Percentiles rank a stretch among this genome's conserved stretches.
Conservation (phyloP, 2,888 invertebrate genomes). For the Dynastes tityus region DNA sequence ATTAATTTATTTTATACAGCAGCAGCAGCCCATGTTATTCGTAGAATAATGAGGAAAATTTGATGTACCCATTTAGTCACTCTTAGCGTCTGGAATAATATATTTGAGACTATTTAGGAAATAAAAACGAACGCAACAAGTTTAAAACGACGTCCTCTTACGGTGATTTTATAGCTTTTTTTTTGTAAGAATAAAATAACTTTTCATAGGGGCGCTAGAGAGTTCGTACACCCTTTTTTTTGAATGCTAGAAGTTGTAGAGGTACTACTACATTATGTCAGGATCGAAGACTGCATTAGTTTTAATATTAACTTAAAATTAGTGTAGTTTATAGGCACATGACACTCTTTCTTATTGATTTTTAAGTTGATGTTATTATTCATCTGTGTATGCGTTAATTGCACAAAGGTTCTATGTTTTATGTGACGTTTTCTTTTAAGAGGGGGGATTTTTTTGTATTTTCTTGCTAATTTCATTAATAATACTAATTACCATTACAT, state of each 20-base stretch:
- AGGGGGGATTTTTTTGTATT: not conserved
- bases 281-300: constrained; percentile 31
- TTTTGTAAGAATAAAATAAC: too few relatives aligned
- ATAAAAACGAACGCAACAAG: not conserved
- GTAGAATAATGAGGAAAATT: constrained; percentile 6
- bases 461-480: not conserved
- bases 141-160: not conserved
- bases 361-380: too few relatives aligned
- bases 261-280: constrained; percentile 3
- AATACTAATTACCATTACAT: too few relatives aligned
- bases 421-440: too few relatives aligned
- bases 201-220: too few relatives aligned
- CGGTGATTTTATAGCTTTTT: too few relatives aligned
- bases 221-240: too few relatives aligned
- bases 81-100: constrained; percentile 40
- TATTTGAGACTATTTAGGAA: constrained; percentile 35
- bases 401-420: too few relatives aligned
- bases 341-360: not conserved
- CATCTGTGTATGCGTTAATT: too few relatives aligned
- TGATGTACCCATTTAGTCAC: constrained; percentile 4
- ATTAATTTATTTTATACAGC: constrained; percentile 46
- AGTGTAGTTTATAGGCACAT: constrained; percentile 22
- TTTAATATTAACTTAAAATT: constrained; percentile 33
- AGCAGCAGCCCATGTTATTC: not conserved
- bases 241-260: not conserved